A percentile compares a stretch with the other conserved stretches of the same genome.
phyloP scores from a whole-genome alignment of 2,888 invertebrate genomes.

The Adelognathus sp. region DNA sequence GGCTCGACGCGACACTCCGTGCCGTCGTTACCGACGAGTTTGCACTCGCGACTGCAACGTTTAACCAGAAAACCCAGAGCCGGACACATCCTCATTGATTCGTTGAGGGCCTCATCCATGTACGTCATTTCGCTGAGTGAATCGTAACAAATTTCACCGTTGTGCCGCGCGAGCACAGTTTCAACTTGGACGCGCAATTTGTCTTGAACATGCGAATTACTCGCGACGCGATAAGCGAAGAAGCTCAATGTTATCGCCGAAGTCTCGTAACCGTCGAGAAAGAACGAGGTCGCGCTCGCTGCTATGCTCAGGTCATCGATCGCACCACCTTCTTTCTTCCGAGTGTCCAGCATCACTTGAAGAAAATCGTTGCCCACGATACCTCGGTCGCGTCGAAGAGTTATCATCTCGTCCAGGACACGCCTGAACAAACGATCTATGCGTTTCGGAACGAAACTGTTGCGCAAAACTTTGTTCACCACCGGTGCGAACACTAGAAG shows the following conservation, averaged over 20 bases:
- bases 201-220: slow-evolving; percentile 80
- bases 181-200: slow-evolving; percentile 81
- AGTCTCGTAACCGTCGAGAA: slow-evolving; percentile 83
- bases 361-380: slow-evolving; percentile 81
- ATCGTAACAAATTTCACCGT: slow-evolving; percentile 81
- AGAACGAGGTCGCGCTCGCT: slow-evolving; percentile 82
- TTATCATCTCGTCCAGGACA: slow-evolving; percentile 63
- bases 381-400: slow-evolving; percentile 65
- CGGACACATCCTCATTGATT: slow-evolving; percentile 65
- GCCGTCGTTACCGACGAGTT: slow-evolving; percentile 70
- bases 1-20: slow-evolving; percentile 60
- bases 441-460: slow-evolving; percentile 56
- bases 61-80: slow-evolving; percentile 56
- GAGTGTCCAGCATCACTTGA: slow-evolving; percentile 79
- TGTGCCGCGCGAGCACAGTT: slow-evolving; percentile 70
- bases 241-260: slow-evolving; percentile 81
- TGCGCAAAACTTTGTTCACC: slow-evolving; percentile 40
- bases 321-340: slow-evolving; percentile 59
- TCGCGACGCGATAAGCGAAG: slow-evolving; percentile 81
- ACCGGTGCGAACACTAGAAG: slow-evolving; percentile 58
- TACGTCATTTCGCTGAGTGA: slow-evolving; percentile 82
- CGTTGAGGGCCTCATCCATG: slow-evolving; percentile 81
- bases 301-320: slow-evolving; percentile 74
- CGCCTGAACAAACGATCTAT: slow-evolving; percentile 67
- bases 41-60: slow-evolving; percentile 62